Evolutionary conservation across 2,888 invertebrate genomes (phyloP).

Genomic region (Campaea margaritaria): DNA sequence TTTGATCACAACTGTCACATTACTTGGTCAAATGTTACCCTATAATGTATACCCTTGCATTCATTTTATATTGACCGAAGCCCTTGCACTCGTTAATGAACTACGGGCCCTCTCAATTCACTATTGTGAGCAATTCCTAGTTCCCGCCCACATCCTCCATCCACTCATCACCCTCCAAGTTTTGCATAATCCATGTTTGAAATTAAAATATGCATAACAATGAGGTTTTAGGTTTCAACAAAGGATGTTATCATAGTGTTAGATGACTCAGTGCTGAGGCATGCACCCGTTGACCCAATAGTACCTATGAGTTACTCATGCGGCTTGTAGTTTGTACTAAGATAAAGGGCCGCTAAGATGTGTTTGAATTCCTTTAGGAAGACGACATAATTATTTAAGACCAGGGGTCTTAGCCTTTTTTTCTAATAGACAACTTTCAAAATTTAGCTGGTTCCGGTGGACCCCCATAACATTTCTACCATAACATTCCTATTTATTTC

Average conservation of each 20-base stretch:
- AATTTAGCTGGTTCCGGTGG: no score
- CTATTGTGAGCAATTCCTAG: not conserved
- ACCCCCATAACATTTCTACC: no score
- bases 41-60: no score
- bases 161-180: slow-evolving; percentile 2
- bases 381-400: not conserved
- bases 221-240: slow-evolving; percentile 39
- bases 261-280: slow-evolving; percentile 32
- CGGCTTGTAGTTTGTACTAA: not conserved
- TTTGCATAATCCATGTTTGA: slow-evolving; percentile 23
- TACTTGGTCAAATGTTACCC: no score
- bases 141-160: not conserved
- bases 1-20: no score
- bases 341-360: slow-evolving; percentile 3
- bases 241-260: slow-evolving; percentile 41
- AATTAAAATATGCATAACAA: slow-evolving; percentile 21
- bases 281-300: slow-evolving; percentile 38
- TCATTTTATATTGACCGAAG: no score
- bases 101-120: no score
- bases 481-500: no score
- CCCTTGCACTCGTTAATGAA: no score
- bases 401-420: no score
- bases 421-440: no score
- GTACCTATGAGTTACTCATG: slow-evolving; percentile 13
- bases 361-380: not conserved